Conservation (phyloP, 1,140 invertebrate species). For the Bombus ignitus region DNA sequence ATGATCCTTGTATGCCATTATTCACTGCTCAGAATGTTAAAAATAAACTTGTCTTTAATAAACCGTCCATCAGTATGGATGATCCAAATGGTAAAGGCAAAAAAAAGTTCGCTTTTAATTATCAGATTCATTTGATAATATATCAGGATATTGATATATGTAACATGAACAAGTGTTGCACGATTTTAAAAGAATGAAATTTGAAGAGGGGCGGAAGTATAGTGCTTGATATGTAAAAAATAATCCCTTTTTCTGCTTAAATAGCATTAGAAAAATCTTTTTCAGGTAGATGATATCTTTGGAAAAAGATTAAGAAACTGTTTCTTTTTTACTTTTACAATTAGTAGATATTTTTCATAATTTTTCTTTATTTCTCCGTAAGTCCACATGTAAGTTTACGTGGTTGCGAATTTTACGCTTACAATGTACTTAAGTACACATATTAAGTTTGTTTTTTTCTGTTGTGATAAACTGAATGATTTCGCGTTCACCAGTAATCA, state of each 20-base stretch:
- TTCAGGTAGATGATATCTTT: too few species aligned
- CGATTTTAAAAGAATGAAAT: slow-evolving; percentile 37
- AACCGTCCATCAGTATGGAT: neutral
- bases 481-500: slow-evolving; percentile 5
- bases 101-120: slow-evolving; percentile 35
- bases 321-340: too few species aligned
- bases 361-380: too few species aligned
- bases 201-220: neutral
- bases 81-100: neutral
- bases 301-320: too few species aligned
- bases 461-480: neutral
- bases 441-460: slow-evolving; percentile 70
- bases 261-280: too few species aligned
- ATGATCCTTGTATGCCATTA: neutral
- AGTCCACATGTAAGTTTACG: neutral
- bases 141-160: slow-evolving; percentile 36
- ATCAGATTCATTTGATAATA: slow-evolving; percentile 65
- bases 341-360: neutral
- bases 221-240: too few species aligned
- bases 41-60: slow-evolving; percentile 48
- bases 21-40: neutral
- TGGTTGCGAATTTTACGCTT: neutral
- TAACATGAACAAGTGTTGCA: slow-evolving; percentile 5
- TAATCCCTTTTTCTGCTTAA: too few species aligned
- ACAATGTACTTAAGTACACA: neutral